Evolutionary conservation across 2,113 vertebrate genomes (phyloP).

Genomic region (Ondatra zibethicus): DNA sequence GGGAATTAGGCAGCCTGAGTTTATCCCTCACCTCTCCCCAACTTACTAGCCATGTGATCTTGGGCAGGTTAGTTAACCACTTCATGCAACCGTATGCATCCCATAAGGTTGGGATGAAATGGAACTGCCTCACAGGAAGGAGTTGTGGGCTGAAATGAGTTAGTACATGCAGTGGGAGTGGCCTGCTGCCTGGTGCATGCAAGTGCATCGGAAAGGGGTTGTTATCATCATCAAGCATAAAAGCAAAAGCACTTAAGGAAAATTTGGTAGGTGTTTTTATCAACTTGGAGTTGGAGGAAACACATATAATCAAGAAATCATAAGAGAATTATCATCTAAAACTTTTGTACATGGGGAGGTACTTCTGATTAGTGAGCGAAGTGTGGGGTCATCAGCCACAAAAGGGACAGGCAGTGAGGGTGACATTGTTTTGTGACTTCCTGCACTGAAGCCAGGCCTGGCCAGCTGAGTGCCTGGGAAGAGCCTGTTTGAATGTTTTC

Average conservation of each 20-base stretch:
- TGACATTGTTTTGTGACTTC: background rate
- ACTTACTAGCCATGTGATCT: background rate
- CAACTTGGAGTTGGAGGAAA: background rate
- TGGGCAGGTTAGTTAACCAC: background rate
- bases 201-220: background rate
- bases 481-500: background rate
- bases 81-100: too few species aligned
- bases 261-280: slow-evolving; percentile 17
- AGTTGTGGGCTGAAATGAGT: background rate
- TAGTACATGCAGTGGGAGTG: background rate
- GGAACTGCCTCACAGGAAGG: background rate
- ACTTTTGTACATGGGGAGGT: background rate
- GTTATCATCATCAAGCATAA: background rate
- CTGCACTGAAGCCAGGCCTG: background rate
- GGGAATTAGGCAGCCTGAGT: background rate
- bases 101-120: background rate
- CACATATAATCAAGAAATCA: background rate
- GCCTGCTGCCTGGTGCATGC: background rate
- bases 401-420: background rate
- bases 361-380: background rate
- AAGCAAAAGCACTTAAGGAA: background rate
- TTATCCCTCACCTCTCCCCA: background rate
- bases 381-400: background rate
- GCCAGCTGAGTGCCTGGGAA: background rate
- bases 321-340: slow-evolving; percentile 33